Base-by-base conservation (phyloP, 2,888 invertebrate species). In the Heliconius ethilla region DNA sequence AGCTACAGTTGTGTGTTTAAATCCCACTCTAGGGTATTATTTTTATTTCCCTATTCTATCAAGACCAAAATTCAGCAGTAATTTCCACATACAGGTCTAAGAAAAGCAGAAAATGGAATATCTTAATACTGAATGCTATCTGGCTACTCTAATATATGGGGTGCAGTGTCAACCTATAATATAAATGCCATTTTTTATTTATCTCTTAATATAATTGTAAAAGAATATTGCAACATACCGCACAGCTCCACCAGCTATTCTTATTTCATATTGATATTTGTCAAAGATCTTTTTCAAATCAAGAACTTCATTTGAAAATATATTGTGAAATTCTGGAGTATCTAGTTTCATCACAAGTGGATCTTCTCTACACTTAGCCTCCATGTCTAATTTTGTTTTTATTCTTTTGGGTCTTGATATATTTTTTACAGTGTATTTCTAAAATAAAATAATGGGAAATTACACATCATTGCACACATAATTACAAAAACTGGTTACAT, bases 231-330 rank as follows among this genome's bases (percentile, higher is more conserved):
- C 25, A 27, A 62, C 10, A 74, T 95, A 96, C 94, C 98, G 96
- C 0, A 99, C 99, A 27, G 99, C 99, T 9, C 99, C 99, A 70
- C 99, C 99, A 65, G 99, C 99, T 79, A 99, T 96, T 83, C 99
- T 95, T 78, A 99, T 94, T 91, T 99, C 98, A 95, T 96, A 96
- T 75, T 96, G 95, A 87, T 98, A 95, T 86, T 97, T 96, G 78
- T 96, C 95, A 88, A 99, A 99, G 15, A 99, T 83, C 4, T 94
- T 93, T 29, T 96, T 95, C 18, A 99, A 91, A 15, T 92, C 90
- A 37, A 95, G 90, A 73, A 99, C 94, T 91, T 99, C 98, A 13
- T 97, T 96, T 0, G 97, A 97, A 84, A 99, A 97, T 76, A 99
- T 95, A 63, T 96, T 96, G 81, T 95, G 95, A 85, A 98, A 98